Conservation (phyloP, 2,888 invertebrate genomes). For the Drosophila colorata region DNA sequence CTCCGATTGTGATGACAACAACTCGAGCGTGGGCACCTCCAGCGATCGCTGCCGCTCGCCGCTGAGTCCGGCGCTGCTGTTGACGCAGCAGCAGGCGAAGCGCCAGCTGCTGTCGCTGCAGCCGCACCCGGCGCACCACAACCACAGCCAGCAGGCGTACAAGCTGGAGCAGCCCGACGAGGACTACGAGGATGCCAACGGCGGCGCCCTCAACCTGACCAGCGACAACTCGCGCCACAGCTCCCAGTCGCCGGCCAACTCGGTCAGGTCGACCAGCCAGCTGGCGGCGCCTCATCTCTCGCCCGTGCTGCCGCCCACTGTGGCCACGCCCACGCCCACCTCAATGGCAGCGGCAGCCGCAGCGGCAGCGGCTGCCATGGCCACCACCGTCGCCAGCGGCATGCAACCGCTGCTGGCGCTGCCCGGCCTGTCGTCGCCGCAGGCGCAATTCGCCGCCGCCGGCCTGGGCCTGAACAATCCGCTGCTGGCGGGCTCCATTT, state of each 20-base stretch:
- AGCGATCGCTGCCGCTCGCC: conserved; percentile 85
- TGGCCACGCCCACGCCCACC: conserved; percentile 51
- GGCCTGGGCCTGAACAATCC: conserved; percentile 72
- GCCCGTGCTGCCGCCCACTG: conserved; percentile 42
- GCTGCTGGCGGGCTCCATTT: conserved; percentile 70
- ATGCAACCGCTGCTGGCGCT: conserved; percentile 70
- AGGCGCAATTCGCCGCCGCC: conserved; percentile 77
- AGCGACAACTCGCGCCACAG: conserved; percentile 84
- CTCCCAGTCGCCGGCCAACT: conserved; percentile 78
- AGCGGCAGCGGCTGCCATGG: conserved; percentile 50
- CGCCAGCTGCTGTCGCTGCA: conserved; percentile 64
- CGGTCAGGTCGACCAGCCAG: conserved; percentile 57
- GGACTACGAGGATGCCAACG: conserved; percentile 80
- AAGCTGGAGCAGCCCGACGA: conserved; percentile 66
- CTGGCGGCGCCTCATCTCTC: conserved; percentile 42
- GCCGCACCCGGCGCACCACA: conserved; percentile 72
- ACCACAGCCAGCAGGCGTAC: conserved; percentile 53
- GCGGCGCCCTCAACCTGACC: conserved; percentile 83
- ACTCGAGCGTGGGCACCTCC: conserved; percentile 83
- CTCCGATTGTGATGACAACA: conserved; percentile 85
- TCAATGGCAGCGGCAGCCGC: conserved; percentile 56
- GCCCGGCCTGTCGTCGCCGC: conserved; percentile 74
- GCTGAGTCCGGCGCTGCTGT: conserved; percentile 75
- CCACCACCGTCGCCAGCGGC: conserved; percentile 53
- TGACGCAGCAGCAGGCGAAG: conserved; percentile 70